Conservation (phyloP, 2,888 invertebrate genomes). For the Eucera pruinosa region DNA sequence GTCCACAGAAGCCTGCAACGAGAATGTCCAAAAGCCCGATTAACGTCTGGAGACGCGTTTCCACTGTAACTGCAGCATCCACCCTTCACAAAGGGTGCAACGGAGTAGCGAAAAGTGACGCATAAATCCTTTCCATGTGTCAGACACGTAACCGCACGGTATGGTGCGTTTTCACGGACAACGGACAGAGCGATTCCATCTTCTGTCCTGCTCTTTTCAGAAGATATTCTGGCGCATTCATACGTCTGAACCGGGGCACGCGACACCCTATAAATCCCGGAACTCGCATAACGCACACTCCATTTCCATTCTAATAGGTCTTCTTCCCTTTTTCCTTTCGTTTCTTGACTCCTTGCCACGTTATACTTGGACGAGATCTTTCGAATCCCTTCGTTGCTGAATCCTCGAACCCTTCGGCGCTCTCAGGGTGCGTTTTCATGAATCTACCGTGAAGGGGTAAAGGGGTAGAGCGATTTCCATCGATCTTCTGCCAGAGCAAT, state of each 20-base stretch:
- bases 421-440: constrained; percentile 16
- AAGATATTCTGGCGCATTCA: background rate
- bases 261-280: constrained; percentile 37
- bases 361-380: constrained; percentile 7
- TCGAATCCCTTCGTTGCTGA: constrained; percentile 11
- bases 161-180: background rate
- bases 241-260: constrained; percentile 9
- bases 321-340: constrained; percentile 3
- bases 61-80: background rate
- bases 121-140: background rate
- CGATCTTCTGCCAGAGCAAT: constrained; percentile 37
- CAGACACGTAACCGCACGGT: background rate
- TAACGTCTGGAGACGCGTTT: background rate
- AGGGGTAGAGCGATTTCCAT: constrained; percentile 35
- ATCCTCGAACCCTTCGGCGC: constrained; percentile 1
- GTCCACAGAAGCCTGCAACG: too few relatives aligned
- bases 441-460: constrained; percentile 13
- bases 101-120: constrained; percentile 4
- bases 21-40: too few relatives aligned
- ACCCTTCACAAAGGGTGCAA: background rate
- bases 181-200: constrained; percentile 1
- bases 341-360: background rate
- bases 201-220: constrained; percentile 1
- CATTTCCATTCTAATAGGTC: constrained; percentile 51
- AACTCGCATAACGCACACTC: constrained; percentile 36